Conservation (phyloP, 2,888 invertebrate species). For the Pseudococcus longispinus region DNA sequence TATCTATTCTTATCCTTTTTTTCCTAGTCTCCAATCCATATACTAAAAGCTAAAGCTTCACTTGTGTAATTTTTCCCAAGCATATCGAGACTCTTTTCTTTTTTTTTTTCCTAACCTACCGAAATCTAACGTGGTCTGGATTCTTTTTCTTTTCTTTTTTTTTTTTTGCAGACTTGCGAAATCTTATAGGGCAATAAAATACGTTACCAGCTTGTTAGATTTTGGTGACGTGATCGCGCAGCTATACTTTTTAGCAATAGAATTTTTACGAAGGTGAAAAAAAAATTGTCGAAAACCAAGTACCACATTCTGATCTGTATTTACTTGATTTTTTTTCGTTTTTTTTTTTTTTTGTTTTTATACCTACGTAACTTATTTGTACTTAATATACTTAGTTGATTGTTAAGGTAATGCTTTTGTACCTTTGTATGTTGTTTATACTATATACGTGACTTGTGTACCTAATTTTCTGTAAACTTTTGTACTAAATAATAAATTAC, state of each 20-base stretch:
- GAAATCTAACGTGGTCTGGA: neutral
- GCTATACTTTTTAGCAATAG: neutral
- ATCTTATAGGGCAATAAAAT: neutral
- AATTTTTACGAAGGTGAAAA: neutral
- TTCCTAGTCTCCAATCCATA: neutral
- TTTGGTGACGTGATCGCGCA: neutral
- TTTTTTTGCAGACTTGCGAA: neutral
- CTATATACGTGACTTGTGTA: constrained; percentile 49
- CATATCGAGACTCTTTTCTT: neutral
- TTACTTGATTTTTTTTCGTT: neutral
- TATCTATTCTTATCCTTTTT: neutral
- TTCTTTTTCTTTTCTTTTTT: neutral
- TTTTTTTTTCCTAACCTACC: neutral
- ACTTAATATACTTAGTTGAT: constrained; percentile 28
- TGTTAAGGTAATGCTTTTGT: constrained; percentile 54
- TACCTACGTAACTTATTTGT: constrained; percentile 16
- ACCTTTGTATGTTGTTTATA: constrained; percentile 56
- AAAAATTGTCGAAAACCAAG: neutral
- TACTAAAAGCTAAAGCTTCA: neutral
- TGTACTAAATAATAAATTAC: constrained; percentile 48
- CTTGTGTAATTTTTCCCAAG: neutral
- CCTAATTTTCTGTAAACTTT: constrained; percentile 51
- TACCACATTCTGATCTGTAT: constrained; percentile 16
- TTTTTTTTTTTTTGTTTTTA: neutral
- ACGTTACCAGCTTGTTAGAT: neutral